Evolutionary conservation across 64 coral and sea anemone genomes (phyloP).

Genomic region (Stichodactyla helianthus): DNA sequence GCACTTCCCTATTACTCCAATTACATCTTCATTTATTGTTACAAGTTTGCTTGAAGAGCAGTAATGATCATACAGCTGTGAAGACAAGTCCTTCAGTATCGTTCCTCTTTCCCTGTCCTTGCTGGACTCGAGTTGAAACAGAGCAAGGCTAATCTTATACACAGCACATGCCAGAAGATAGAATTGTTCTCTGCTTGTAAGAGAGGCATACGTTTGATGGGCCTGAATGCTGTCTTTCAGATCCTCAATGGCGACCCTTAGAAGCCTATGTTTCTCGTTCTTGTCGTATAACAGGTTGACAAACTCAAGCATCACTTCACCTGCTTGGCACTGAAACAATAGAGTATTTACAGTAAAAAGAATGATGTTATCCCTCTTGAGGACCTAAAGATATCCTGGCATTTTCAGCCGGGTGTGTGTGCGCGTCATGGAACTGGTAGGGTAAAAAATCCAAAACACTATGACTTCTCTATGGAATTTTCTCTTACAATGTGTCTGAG

Average conservation of each 20-base stretch:
- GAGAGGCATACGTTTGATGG: conserved; percentile 48
- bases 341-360: background rate
- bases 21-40: conserved; percentile 39
- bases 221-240: conserved; percentile 87
- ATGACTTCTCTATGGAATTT: background rate
- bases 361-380: background rate
- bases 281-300: conserved; percentile 34
- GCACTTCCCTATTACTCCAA: conserved; percentile 33
- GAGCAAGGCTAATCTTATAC: conserved; percentile 58
- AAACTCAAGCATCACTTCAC: conserved; percentile 71
- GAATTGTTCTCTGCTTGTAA: conserved; percentile 88
- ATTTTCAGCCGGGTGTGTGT: background rate
- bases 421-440: background rate
- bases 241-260: conserved; percentile 56
- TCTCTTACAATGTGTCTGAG: conserved; percentile 48
- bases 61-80: conserved; percentile 68
- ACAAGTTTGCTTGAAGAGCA: conserved; percentile 55
- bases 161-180: conserved; percentile 64
- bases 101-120: conserved; percentile 16
- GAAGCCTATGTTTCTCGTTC: conserved; percentile 21
- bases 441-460: background rate
- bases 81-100: conserved; percentile 27
- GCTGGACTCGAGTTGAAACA: background rate
- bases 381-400: background rate
- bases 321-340: conserved; percentile 60